These are phyloP conservation scores for Epinephelus lanceolatus DNA, from an alignment of 2,113 vertebrate genomes.

Conservation along the genomic window DNA sequence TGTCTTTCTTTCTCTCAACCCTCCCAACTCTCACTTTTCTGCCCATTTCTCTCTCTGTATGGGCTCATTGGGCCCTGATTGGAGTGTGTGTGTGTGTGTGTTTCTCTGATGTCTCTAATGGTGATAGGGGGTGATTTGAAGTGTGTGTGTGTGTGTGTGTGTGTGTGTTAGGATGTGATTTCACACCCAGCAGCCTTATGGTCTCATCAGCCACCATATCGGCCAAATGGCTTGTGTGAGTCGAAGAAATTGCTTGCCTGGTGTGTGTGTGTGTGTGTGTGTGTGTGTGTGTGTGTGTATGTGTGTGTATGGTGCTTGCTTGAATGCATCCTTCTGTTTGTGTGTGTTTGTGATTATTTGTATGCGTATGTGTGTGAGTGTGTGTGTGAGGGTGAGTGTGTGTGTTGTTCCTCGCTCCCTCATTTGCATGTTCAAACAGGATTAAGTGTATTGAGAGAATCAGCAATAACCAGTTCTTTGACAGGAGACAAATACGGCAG, in stretches of 20 bases:
- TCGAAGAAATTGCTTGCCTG: constrained; percentile 23
- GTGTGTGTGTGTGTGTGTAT: too few species aligned
- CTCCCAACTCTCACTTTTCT: constrained; percentile 15
- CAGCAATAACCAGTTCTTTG: constrained; percentile 60
- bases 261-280: constrained; percentile 13
- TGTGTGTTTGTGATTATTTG: constrained; percentile 23
- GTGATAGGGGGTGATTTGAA: constrained; percentile 51
- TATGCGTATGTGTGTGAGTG: neutral
- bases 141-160: constrained; percentile 39
- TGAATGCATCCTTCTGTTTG: constrained; percentile 32
- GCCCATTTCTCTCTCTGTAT: constrained; percentile 57
- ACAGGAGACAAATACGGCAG: constrained; percentile 48
- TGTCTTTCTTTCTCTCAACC: neutral
- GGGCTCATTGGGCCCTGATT: constrained; percentile 67
- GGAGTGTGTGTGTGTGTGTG: constrained; percentile 42
- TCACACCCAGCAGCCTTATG: constrained; percentile 61
- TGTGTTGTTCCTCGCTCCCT: constrained; percentile 14
- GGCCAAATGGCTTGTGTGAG: constrained; percentile 58
- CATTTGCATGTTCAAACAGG: constrained; percentile 70
- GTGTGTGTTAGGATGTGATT: constrained; percentile 59
- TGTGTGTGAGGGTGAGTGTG: constrained; percentile 6
- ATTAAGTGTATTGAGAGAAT: constrained; percentile 63
- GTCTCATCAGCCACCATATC: constrained; percentile 57
- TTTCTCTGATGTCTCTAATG: constrained; percentile 51
- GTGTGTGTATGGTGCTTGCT: neutral